Evolutionary conservation across 1,140 invertebrate genomes (phyloP), one percentile per base, ranked within the genome.

Genomic region (Calliphora vicina): DNA sequence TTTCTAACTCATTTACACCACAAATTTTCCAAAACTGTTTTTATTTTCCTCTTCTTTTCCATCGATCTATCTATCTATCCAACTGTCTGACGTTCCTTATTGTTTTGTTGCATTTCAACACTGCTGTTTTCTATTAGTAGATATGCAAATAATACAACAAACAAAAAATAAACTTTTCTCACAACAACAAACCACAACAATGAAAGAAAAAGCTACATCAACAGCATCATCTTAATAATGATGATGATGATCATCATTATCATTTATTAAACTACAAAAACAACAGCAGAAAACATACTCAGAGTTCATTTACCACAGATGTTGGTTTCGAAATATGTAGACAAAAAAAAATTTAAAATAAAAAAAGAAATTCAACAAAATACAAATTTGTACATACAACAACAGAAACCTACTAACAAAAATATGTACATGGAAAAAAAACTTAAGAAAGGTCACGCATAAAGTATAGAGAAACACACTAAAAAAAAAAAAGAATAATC

Each of bases 1-100:
- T 78, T 78, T 78, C 74, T 78, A 78, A 78, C 27, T 76, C n/a
- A 67, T 67, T 67, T 67, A 23, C 61, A 67, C 61, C 61, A 67
- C 72, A 15, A 35, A 45, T 80, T 80, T 25, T 80, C 76, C 27
- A 80, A 45, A 43, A 23, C 20, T 80, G 6, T 43, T 25, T 35
- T 42, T 35, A 1, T 76, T 26, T 76, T 42, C 10, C 27, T 35
- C 9, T 35, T 25, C 0, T 26, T 35, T 35, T 76, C 35, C 26
- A 12, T 76, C 73, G 35, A 12, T 76, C 73, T 76, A n/a, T n/a
- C 5, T 76, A 15, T 57, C 43, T 50, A 43, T 81, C 9, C 57
- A 15, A 4, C 20, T 81, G 25, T 81, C 80, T 81, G 3, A 1
- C 25, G 6, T 8, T 57, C 13, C 29, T n/a, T n/a, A n/a, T n/a